phyloP scores from a whole-genome alignment of 2,113 vertebrate species.

The Furnarius figulus region DNA sequence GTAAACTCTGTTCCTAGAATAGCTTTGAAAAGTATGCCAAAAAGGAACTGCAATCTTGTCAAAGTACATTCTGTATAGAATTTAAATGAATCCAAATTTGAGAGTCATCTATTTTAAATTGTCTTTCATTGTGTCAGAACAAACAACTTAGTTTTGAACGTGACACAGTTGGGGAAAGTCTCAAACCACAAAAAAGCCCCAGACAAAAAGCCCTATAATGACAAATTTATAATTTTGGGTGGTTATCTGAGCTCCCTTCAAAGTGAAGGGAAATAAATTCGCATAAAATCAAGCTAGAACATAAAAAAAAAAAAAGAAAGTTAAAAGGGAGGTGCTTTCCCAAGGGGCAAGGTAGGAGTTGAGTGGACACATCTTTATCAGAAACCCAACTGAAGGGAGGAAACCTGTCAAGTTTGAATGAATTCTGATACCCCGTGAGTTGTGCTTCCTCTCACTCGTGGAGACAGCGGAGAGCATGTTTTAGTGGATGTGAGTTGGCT shows the following conservation, averaged over 20 bases:
- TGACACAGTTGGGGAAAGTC: background rate
- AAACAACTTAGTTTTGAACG: background rate
- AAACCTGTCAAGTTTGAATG: background rate
- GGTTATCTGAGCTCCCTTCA: background rate
- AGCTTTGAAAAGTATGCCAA: background rate
- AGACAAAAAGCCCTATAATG: background rate
- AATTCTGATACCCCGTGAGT: background rate
- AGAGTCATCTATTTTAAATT: constrained; percentile 5
- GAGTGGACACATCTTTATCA: background rate
- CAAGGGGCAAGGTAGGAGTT: background rate
- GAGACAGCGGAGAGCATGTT: background rate
- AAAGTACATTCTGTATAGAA: background rate
- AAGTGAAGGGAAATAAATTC: background rate
- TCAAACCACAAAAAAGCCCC: background rate
- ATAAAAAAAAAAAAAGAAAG: background rate
- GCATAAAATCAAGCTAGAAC: background rate
- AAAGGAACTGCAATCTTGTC: background rate
- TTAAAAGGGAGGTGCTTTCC: background rate
- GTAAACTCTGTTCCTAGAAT: background rate
- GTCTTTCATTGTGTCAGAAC: background rate
- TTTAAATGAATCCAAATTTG: constrained; percentile 8
- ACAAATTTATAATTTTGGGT: background rate
- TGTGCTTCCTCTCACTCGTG: background rate
- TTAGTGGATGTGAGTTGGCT: background rate
- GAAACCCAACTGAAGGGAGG: background rate